Base-by-base conservation (phyloP, 2,888 invertebrate genomes). In the Allacma fusca region DNA sequence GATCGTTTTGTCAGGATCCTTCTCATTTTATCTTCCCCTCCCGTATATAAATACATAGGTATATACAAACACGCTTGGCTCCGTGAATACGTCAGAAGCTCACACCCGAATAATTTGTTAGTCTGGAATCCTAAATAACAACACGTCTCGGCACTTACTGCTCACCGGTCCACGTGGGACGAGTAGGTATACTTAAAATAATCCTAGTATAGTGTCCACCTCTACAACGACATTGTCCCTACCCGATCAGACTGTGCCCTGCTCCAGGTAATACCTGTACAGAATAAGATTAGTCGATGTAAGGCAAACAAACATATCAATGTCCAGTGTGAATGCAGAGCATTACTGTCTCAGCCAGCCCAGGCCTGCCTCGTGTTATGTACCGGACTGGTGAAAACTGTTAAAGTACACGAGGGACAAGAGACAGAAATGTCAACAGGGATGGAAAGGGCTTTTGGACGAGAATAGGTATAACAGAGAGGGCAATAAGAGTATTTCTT, bases 41-140 rank as follows among this genome's bases (percentile, higher is more conserved):
- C 69, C 23, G 43, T 69, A 1, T 70, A 21, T 29, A 21, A n/a
- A n/a, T n/a, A n/a, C n/a, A n/a, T n/a, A n/a, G n/a, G n/a, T 69
- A 34, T 34, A 34, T 34, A 34, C 34, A n/a, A n/a, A n/a, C n/a
- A n/a, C n/a, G n/a, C n/a, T n/a, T n/a, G n/a, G n/a, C n/a, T n/a
- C n/a, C n/a, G n/a, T n/a, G n/a, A n/a, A n/a, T n/a, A n/a, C n/a
- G 4, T 34, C 34, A 34, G 34, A 34, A 34, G n/a, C n/a, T n/a
- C n/a, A 34, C 4, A 34, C 34, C 9, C 4, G 34, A 50, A 5
- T 12, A 13, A n/a, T 50, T 50, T 19, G 50, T 50, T 50, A 50
- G 50, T 50, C 50, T n/a, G 50, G 7, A 50, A 50, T 50, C n/a
- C 50, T 50, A 13, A 19, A 50, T 19, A 50, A 50, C 16, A 16